Evolutionary conservation across 1,140 invertebrate genomes (phyloP).

Genomic region (Epicauta chinensis): DNA sequence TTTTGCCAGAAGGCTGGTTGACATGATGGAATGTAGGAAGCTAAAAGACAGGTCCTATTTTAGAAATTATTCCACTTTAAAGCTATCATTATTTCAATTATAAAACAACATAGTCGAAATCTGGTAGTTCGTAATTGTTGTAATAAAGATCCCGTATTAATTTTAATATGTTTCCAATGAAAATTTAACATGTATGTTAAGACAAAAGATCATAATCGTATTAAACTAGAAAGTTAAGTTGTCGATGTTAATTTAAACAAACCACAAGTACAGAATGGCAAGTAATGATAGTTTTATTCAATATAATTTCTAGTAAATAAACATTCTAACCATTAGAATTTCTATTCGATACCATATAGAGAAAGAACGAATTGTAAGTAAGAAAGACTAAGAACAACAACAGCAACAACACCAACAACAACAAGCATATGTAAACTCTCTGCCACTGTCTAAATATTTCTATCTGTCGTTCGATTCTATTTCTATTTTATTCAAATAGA

Average conservation of each 20-base stretch:
- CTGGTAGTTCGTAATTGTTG: background rate
- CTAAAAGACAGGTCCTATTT: constrained; percentile 1
- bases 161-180: background rate
- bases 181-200: background rate
- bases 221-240: constrained; percentile 18
- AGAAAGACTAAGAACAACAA: too few relatives aligned
- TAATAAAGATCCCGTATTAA: too few relatives aligned
- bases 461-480: constrained; percentile 1
- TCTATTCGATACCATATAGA: constrained; percentile 25
- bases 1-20: background rate
- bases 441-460: constrained; percentile 13
- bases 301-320: constrained; percentile 31
- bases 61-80: background rate
- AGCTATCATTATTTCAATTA: constrained; percentile 22
- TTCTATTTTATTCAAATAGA: constrained; percentile 12
- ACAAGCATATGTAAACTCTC: constrained; percentile 21
- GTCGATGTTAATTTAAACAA: constrained; percentile 27
- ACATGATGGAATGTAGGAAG: constrained; percentile 26
- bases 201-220: constrained; percentile 5
- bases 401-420: constrained; percentile 1
- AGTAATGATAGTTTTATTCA: constrained; percentile 28
- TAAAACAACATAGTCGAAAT: constrained; percentile 6
- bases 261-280: constrained; percentile 22
- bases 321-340: constrained; percentile 29
- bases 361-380: background rate